phyloP scores from a whole-genome alignment of 2,888 invertebrate genomes.

The Phoenoteleia sp. region DNA sequence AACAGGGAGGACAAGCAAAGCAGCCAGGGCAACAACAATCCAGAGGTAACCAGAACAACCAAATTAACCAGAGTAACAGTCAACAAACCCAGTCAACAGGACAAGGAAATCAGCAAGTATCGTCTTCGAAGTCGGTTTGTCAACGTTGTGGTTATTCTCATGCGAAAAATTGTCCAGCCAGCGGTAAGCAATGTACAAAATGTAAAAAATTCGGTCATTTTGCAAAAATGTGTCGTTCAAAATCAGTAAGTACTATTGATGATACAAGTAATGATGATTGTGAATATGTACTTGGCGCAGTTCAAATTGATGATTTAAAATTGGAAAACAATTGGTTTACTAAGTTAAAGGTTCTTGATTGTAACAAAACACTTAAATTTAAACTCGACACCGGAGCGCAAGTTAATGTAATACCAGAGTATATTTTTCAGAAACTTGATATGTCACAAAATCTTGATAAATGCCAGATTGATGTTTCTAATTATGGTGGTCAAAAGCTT shows the following conservation, averaged over 20 bases:
- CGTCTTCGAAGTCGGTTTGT: too few relatives aligned
- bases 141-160: background rate
- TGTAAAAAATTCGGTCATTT: conserved; percentile 31
- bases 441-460: background rate
- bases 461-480: background rate
- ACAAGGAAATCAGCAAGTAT: too few relatives aligned
- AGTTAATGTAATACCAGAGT: conserved; percentile 51
- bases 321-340: conserved; percentile 26
- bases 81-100: too few relatives aligned
- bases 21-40: too few relatives aligned
- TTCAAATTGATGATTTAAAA: conserved; percentile 14
- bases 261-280: background rate
- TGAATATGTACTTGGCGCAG: background rate
- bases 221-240: background rate
- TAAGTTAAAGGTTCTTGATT: conserved; percentile 4
- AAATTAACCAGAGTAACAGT: too few relatives aligned
- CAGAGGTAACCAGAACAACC: too few relatives aligned
- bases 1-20: too few relatives aligned
- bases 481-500: background rate
- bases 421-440: conserved; percentile 39
- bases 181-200: conserved; percentile 12
- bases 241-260: background rate
- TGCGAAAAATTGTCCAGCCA: conserved; percentile 6
- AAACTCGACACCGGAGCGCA: conserved; percentile 70
- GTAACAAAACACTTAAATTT: conserved; percentile 43